These are phyloP conservation scores for Gari tellinella DNA, from an alignment of 2,888 invertebrate species.

Conservation along the genomic window DNA sequence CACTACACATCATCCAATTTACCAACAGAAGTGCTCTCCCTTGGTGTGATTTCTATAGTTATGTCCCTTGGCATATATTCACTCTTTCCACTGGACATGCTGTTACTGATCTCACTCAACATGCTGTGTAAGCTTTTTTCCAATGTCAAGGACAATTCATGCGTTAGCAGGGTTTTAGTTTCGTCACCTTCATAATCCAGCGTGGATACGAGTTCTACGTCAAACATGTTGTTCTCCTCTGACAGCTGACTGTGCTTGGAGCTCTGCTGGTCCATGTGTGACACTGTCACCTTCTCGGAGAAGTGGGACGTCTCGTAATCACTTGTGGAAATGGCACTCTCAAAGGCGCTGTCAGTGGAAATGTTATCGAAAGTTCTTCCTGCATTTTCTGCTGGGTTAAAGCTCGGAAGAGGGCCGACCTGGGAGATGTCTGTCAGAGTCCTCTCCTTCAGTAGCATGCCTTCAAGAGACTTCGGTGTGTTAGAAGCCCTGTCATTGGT, in stretches of 20 bases:
- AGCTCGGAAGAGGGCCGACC: constrained; percentile 55
- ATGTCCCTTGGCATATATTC: constrained; percentile 26
- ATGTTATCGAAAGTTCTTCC: constrained; percentile 43
- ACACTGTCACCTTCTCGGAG: constrained; percentile 49
- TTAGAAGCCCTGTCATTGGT: constrained; percentile 13
- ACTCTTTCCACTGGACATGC: constrained; percentile 23
- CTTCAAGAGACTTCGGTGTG: constrained; percentile 23
- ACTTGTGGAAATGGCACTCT: constrained; percentile 46
- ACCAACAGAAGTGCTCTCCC: constrained; percentile 9
- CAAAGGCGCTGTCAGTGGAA: constrained; percentile 56
- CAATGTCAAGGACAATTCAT: constrained; percentile 14
- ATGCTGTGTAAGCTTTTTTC: not conserved
- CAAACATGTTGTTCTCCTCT: constrained; percentile 58
- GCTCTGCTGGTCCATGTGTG: constrained; percentile 47
- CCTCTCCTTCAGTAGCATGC: constrained; percentile 40
- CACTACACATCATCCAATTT: too few species aligned
- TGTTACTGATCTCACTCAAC: constrained; percentile 24
- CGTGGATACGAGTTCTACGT: constrained; percentile 46
- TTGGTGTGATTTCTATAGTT: constrained; percentile 47
- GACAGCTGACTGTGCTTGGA: constrained; percentile 47
- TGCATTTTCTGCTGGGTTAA: constrained; percentile 33
- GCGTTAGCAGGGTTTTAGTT: constrained; percentile 28
- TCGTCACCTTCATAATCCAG: constrained; percentile 45
- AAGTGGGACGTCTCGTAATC: constrained; percentile 48
- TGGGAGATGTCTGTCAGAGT: constrained; percentile 52